Percentiles rank a stretch among this genome's conserved stretches.
These are phyloP conservation scores for Leptopterna dolabrata DNA, from an alignment of 2,888 invertebrate genomes.

Conservation along the genomic window DNA sequence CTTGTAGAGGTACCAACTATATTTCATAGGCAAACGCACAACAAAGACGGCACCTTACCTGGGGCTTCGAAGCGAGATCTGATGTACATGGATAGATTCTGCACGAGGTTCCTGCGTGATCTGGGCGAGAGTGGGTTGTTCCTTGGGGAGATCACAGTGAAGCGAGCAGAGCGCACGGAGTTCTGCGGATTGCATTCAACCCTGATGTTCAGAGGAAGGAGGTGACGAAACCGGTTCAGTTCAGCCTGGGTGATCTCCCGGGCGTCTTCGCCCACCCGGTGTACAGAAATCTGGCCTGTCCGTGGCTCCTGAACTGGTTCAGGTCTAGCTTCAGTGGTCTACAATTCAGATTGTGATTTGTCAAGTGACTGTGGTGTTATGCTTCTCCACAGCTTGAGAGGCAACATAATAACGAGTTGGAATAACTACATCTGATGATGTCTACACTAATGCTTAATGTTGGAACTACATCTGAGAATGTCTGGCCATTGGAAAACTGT, in stretches of 20 bases:
- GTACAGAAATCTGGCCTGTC: conserved; percentile 71
- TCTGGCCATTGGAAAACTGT: too few relatives aligned
- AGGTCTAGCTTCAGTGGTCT: conserved; percentile 30
- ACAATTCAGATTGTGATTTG: background rate
- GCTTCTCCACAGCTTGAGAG: too few relatives aligned
- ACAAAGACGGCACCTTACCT: background rate
- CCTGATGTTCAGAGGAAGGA: conserved; percentile 59
- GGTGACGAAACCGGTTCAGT: conserved; percentile 67
- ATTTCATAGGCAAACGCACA: too few relatives aligned
- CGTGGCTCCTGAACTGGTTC: conserved; percentile 56
- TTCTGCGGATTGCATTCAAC: conserved; percentile 35
- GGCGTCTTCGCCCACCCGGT: conserved; percentile 72
- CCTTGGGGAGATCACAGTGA: conserved; percentile 42
- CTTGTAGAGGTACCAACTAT: too few relatives aligned
- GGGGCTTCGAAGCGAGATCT: conserved; percentile 45
- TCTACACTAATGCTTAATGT: too few relatives aligned
- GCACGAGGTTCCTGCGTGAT: conserved; percentile 44
- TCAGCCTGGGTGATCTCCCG: conserved; percentile 70
- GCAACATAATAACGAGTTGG: too few relatives aligned
- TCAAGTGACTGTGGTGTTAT: too few relatives aligned
- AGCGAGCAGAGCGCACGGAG: conserved; percentile 18
- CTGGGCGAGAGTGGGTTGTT: conserved; percentile 42
- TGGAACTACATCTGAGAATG: too few relatives aligned
- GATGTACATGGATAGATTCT: conserved; percentile 55
- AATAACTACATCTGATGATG: too few relatives aligned